Conservation (phyloP, 2,888 invertebrate species). For the Amorpha juglandis region DNA sequence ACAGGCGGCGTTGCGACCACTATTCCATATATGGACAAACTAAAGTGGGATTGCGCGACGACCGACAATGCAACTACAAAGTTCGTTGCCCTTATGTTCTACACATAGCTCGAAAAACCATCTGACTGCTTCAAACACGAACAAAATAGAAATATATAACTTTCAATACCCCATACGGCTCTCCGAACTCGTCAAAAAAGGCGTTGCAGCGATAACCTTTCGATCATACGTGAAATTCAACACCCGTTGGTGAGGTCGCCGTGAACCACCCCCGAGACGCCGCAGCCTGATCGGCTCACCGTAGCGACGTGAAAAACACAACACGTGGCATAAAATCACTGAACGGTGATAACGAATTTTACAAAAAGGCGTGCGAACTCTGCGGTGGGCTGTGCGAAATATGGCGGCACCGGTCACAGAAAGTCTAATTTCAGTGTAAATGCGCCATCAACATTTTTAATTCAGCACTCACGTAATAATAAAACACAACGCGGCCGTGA, state of each 20-base stretch:
- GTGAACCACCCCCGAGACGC: constrained; percentile 45
- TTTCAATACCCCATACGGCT: constrained; percentile 41
- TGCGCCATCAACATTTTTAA: constrained; percentile 53
- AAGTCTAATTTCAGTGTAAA: constrained; percentile 60
- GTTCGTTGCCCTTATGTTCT: constrained; percentile 75
- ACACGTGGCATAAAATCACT: constrained; percentile 83
- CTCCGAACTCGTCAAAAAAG: constrained; percentile 71
- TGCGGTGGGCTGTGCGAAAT: constrained; percentile 77
- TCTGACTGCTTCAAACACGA: constrained; percentile 14
- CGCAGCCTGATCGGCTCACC: constrained; percentile 39
- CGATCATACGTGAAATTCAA: constrained; percentile 79
- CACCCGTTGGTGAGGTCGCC: constrained; percentile 59
- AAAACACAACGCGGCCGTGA: constrained; percentile 61
- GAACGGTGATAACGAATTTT: constrained; percentile 78
- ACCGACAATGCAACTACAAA: constrained; percentile 70
- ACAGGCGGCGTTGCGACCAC: constrained; percentile 60
- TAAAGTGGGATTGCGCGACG: constrained; percentile 78
- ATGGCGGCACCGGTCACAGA: constrained; percentile 82
- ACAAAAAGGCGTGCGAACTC: constrained; percentile 81
- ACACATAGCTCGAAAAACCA: constrained; percentile 56
- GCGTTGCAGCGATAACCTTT: constrained; percentile 76
- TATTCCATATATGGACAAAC: constrained; percentile 82
- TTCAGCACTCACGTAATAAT: constrained; percentile 49
- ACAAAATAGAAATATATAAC: constrained; percentile 32
- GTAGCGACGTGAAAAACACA: constrained; percentile 58